Conservation (phyloP, 2,797 vertebrate species). For the Somateria mollissima region DNA sequence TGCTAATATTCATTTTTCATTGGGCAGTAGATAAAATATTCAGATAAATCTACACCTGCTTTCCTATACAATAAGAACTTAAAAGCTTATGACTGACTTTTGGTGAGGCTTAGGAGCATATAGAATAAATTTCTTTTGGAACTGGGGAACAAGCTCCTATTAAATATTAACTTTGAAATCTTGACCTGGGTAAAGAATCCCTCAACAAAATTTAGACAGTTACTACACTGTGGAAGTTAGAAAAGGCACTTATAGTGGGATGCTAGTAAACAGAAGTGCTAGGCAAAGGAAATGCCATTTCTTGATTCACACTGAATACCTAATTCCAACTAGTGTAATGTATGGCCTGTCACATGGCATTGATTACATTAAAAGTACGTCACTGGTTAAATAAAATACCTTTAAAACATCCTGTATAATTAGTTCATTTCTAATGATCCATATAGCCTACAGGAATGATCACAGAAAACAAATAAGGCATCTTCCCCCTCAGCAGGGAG, state of each 20-base stretch:
- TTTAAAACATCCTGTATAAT: constrained; percentile 27
- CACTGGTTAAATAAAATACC: constrained; percentile 11
- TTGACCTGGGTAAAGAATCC: background rate
- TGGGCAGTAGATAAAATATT: background rate
- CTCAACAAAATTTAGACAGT: constrained; percentile 2
- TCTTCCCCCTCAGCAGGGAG: background rate
- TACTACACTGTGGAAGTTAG: background rate
- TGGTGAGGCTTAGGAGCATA: background rate
- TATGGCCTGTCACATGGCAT: background rate
- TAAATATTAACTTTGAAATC: background rate
- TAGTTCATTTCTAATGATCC: background rate
- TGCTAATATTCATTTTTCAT: background rate
- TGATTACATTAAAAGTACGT: constrained; percentile 22
- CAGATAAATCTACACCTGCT: background rate
- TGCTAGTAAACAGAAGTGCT: background rate
- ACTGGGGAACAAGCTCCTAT: background rate
- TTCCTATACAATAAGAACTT: background rate
- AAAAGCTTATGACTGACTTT: background rate
- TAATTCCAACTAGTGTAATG: background rate
- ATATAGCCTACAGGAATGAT: background rate
- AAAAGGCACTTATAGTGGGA: constrained; percentile 2
- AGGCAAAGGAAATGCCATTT: constrained; percentile 21
- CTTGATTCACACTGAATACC: constrained; percentile 1
- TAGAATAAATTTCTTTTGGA: background rate
- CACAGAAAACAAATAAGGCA: background rate